These are phyloP conservation scores for Riparia riparia DNA, from an alignment of 2,113 vertebrate genomes.

Conservation along the genomic window DNA sequence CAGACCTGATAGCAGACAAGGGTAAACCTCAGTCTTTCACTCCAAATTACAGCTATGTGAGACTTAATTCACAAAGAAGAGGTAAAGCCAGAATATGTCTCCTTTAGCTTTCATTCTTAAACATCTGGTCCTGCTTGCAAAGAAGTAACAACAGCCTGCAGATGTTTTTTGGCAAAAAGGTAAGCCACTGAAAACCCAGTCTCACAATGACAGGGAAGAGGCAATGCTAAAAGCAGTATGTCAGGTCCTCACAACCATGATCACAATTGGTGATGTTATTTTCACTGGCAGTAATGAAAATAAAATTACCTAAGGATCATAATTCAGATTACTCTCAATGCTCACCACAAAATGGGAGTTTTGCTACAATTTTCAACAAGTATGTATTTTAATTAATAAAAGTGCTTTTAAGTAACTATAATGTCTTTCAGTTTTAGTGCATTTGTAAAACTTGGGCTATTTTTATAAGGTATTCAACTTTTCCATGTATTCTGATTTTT, in stretches of 20 bases:
- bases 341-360: not conserved
- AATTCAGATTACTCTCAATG: not conserved
- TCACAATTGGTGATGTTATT: not conserved
- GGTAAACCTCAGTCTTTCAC: not conserved
- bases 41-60: not conserved
- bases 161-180: not conserved
- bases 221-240: rapidly evolving
- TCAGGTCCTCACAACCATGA: not conserved
- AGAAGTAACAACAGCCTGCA: not conserved
- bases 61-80: not conserved
- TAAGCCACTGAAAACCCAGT: not conserved
- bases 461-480: not conserved
- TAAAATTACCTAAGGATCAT: not conserved
- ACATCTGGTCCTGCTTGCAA: not conserved
- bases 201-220: not conserved
- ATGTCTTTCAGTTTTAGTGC: not conserved
- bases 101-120: not conserved
- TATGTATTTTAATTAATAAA: not conserved
- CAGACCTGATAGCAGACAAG: not conserved
- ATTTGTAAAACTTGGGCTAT: not conserved
- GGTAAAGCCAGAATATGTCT: not conserved
- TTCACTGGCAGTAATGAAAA: not conserved
- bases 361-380: not conserved
- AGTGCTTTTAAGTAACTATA: not conserved
- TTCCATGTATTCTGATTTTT: not conserved